phyloP scores from a whole-genome alignment of 2,888 invertebrate species.

The Sinotaia quadrata region DNA sequence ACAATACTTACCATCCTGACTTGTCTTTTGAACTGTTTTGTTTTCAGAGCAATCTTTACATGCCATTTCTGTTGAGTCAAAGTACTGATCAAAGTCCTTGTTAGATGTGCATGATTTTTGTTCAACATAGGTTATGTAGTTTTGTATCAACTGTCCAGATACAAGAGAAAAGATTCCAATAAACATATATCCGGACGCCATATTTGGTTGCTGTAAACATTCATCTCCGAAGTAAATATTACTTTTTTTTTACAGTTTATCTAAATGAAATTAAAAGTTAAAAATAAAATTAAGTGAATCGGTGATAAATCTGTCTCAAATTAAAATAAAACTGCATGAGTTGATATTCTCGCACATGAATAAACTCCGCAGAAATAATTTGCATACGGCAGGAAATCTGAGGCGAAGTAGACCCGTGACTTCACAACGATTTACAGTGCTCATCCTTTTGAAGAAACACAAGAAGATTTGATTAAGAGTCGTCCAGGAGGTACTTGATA shows the following conservation, averaged over 20 bases:
- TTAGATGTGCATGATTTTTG: constrained; percentile 36
- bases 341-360: no score
- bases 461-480: not conserved
- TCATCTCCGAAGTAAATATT: constrained; percentile 2
- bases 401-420: no score
- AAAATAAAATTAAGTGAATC: no score
- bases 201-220: constrained; percentile 44
- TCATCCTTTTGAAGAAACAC: not conserved
- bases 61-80: constrained; percentile 51
- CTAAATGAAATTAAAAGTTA: no score
- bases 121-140: constrained; percentile 24
- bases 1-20: constrained; percentile 56
- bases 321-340: no score
- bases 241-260: no score
- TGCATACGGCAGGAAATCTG: no score
- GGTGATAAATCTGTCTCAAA: no score
- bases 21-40: constrained; percentile 48
- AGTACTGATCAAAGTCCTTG: constrained; percentile 49
- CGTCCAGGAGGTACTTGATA: constrained; percentile 1
- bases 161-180: not conserved
- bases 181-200: constrained; percentile 25
- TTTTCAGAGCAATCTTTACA: constrained; percentile 54
- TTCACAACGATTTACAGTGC: no score
- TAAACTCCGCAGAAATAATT: no score
- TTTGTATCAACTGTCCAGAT: not conserved